Evolutionary conservation across 1,140 invertebrate species (phyloP), one percentile per base, ranked within the genome.

Genomic region (Drosophila insularis): DNA sequence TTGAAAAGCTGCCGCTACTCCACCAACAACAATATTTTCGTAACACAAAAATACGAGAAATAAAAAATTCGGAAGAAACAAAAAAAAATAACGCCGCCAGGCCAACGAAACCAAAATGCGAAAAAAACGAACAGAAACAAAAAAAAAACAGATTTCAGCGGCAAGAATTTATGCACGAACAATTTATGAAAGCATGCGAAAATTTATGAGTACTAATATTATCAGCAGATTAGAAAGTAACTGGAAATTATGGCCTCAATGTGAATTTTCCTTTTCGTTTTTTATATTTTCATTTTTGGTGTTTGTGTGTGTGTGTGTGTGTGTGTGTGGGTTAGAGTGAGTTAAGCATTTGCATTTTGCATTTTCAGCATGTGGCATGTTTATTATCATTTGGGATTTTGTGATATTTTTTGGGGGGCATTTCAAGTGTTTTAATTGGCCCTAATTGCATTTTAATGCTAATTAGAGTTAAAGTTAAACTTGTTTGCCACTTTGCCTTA

Each of bases 221-320:
- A 79, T 79, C 77, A 79, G 69, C 69, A 79, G 77, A 79, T 79
- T 79, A 79, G 77, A 79, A 79, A 77, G 77, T 77, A 77, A 79
- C 69, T 73, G 69, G 74, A 79, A 79, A 79, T 79, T 77, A 79
- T 73, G 70, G 69, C 74, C 69, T 58, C 43, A 70, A 53, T 46
- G n/a, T 63, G 50, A 23, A n/a, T 19, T 59, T 39, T 55, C 43
- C 13, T 50, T 50, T 21, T 50, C 43, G 17, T 46, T 58, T 19
- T 59, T 5, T 40, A 5, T 62, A 23, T 8, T 27, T 27, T 23
- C 4, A 27, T 27, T 13, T 17, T 23, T 17, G 35, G 27, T n/a
- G 14, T 43, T n/a, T 40, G 8, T 50, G 27, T 43, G 61, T 59
- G 6, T 46, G 7, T 50, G 43, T 50, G 19, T n/a, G 10, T 37